Conservation (phyloP, 1,140 invertebrate genomes). For the Triops cancriformis region DNA sequence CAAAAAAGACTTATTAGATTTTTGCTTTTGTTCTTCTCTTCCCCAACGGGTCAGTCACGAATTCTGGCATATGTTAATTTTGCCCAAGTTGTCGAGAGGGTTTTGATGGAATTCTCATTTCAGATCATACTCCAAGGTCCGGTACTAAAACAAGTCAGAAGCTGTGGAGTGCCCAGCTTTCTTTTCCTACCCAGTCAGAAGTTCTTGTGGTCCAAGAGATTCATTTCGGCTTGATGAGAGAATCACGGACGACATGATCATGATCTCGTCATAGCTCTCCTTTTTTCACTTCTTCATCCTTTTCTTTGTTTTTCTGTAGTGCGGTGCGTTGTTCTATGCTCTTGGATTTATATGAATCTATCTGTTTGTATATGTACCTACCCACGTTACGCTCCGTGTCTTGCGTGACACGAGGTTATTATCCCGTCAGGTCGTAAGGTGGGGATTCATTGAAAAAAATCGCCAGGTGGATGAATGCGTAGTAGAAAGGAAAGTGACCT, state of each 20-base stretch:
- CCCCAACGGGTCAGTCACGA: neutral
- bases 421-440: slow-evolving; percentile 7
- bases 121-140: neutral
- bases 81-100: neutral
- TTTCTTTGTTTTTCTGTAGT: neutral
- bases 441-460: neutral
- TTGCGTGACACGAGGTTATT: slow-evolving; percentile 13
- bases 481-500: neutral
- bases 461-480: neutral
- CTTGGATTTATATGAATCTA: neutral
- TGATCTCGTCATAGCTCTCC: neutral
- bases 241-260: neutral
- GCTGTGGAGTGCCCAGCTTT: neutral
- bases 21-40: neutral
- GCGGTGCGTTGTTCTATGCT: too few species aligned
- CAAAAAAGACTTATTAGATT: too few species aligned
- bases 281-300: neutral
- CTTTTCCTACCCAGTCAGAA: neutral
- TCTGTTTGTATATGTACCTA: neutral
- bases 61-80: slow-evolving; percentile 2
- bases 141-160: neutral
- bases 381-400: slow-evolving; percentile 2
- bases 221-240: neutral
- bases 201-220: neutral
- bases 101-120: neutral